A percentile compares a stretch with the other conserved stretches of the same genome.
Conservation (phyloP, 2,888 invertebrate genomes). For the Hymenopus coronatus region DNA sequence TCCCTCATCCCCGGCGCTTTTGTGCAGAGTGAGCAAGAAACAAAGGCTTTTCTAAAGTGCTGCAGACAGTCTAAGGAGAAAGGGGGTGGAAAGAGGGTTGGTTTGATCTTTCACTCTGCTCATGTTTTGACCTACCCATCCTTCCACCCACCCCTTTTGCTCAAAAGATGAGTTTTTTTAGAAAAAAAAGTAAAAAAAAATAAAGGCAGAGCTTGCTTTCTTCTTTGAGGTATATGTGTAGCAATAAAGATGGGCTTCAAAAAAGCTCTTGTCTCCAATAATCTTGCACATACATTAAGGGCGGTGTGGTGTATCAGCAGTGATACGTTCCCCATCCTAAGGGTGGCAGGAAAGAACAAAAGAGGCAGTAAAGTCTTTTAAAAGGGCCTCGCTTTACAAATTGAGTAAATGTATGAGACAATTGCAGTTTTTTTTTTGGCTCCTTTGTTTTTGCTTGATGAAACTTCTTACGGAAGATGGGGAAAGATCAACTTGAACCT, state of each 20-base stretch:
- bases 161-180: constrained; percentile 26
- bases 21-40: constrained; percentile 33
- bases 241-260: constrained; percentile 25
- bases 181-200: constrained; percentile 7
- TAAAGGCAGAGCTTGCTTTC: constrained; percentile 16
- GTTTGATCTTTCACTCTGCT: constrained; percentile 29
- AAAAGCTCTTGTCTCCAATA: constrained; percentile 21
- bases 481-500: neutral
- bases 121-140: constrained; percentile 28
- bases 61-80: constrained; percentile 31
- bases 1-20: constrained; percentile 34
- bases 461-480: neutral
- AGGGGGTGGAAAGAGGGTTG: constrained; percentile 18
- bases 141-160: constrained; percentile 23
- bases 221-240: constrained; percentile 13
- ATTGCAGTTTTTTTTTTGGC: neutral
- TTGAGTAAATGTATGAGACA: neutral
- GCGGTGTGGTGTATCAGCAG: neutral
- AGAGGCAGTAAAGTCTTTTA: neutral
- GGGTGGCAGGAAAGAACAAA: neutral
- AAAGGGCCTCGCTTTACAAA: constrained; percentile 1
- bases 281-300: constrained; percentile 18
- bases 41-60: constrained; percentile 31
- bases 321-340: neutral
- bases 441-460: neutral